Evolutionary conservation across 2,888 invertebrate genomes (phyloP).

Genomic region (Eumerus sabulonum): DNA sequence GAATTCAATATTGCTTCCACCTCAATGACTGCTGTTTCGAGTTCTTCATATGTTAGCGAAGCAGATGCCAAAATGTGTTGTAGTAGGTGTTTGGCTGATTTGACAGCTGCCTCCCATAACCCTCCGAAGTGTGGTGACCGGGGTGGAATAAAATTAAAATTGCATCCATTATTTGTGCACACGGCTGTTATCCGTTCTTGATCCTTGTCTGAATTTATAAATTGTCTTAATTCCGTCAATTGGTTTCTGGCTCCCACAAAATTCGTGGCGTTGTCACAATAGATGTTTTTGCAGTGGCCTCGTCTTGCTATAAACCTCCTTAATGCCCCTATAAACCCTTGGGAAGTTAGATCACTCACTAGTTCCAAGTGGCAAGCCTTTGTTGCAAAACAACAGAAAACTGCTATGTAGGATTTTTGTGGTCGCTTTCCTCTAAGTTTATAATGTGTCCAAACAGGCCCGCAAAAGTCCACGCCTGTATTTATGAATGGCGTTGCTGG

Average conservation of each 20-base stretch:
- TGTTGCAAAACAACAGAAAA: no score
- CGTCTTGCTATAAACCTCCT: not conserved
- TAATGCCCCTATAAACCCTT: not conserved
- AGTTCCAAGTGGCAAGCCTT: no score
- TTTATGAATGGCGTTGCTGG: no score
- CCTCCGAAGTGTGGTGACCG: slow-evolving; percentile 8
- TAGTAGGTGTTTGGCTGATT: slow-evolving; percentile 17
- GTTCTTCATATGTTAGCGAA: slow-evolving; percentile 24
- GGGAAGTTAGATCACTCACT: not conserved
- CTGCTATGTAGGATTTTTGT: no score
- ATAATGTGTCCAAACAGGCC: no score
- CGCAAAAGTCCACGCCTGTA: no score
- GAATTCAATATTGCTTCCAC: slow-evolving; percentile 24
- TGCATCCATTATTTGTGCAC: slow-evolving; percentile 6
- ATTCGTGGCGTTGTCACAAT: slow-evolving; percentile 2
- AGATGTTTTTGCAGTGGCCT: not conserved
- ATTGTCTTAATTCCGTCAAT: not conserved
- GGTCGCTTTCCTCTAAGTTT: no score
- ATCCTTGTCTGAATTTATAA: slow-evolving; percentile 6
- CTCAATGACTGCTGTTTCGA: not conserved
- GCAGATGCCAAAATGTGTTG: not conserved
- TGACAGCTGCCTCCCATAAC: slow-evolving; percentile 16
- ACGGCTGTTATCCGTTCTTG: not conserved
- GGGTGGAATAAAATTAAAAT: slow-evolving; percentile 18
- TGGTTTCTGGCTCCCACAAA: not conserved